Base-by-base conservation (phyloP, 1,140 invertebrate genomes). In the Drosophila malerkotliana region DNA sequence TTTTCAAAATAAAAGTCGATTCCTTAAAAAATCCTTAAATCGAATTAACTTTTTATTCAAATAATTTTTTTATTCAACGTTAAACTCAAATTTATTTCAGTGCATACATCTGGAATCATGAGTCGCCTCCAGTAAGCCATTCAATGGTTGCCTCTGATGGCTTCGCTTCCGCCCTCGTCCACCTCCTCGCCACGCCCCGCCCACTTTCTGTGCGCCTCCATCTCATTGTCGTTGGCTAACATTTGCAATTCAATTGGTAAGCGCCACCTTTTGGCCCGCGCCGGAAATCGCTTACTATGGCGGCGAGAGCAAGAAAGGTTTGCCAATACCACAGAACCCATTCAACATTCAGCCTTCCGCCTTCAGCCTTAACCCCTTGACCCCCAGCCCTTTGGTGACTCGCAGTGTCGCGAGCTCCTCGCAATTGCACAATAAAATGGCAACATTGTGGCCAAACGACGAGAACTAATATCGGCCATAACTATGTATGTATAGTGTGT, bases 171-270 rank as follows among this genome's bases (percentile, higher is more conserved):
- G 82, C 71, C 69, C 71, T 64, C 64, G 49, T 66, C 59, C 64
- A 18, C 32, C 24, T 48, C 44, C 15, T 18, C 9, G 18, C 44
- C 45, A 18, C 14, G 14, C 9, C 51, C 15, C 15, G 15, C 51
- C 60, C 47, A 53, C 18, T 49, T 18, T n/a, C 14, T n/a, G 12
- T 12, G 18, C 47, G 14, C 9, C 63, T 41, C 47, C 47, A 61
- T 45, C 61, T 66, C 60, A 75, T 73, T 74, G 81, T 85, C 80
- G 71, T 77, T 62, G 48, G 67, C 69, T 64, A 81, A 68, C 83
- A 87, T 87, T 87, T 87, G 82, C 82, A 87, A 87, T 87, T 87
- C 82, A 87, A 87, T 87, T 87, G 82, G 78, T 68, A 75, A 72
- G 79, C 82, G 82, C 82, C 82, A 87, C 82, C 82, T 87, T 82